Conservation (phyloP, 2,797 vertebrate genomes). For the Pseudopleuronectes americanus region DNA sequence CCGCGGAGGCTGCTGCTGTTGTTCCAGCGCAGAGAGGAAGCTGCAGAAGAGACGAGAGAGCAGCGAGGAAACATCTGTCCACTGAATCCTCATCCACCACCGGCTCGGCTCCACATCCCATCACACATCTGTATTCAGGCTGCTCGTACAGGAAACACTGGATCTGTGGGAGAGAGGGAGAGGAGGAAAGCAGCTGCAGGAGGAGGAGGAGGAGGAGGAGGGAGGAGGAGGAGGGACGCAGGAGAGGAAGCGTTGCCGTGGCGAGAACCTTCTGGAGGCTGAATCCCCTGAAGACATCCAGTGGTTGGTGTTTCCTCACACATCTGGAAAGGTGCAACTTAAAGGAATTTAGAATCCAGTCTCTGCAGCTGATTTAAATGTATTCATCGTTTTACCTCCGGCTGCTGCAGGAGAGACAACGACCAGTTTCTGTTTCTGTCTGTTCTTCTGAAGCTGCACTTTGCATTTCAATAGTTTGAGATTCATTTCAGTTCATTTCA, state of each 20-base stretch:
- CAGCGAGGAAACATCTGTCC: conserved; percentile 16
- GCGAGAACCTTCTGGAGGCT: conserved; percentile 7
- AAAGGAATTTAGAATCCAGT: conserved; percentile 10
- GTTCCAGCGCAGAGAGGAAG: conserved; percentile 38
- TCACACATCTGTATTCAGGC: conserved; percentile 5
- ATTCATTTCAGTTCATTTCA: neutral
- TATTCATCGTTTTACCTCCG: neutral
- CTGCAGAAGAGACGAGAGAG: conserved; percentile 49
- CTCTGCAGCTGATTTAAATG: neutral
- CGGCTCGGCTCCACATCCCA: neutral
- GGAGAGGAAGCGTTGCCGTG: conserved; percentile 5
- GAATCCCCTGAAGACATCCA: conserved; percentile 29
- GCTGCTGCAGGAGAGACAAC: neutral
- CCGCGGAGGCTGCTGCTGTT: conserved; percentile 51
- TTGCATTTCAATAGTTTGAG: no score
- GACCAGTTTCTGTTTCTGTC: conserved; percentile 5
- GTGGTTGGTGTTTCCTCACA: conserved; percentile 12
- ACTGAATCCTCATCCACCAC: conserved; percentile 15
- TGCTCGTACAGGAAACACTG: neutral
- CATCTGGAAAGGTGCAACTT: conserved; percentile 52
- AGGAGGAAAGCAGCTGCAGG: neutral
- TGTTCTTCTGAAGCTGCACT: neutral
- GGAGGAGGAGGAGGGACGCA: neutral
- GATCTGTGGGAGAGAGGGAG: conserved; percentile 2
- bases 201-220: neutral